A percentile compares a stretch with the other conserved stretches of the same genome.
Conservation (phyloP, 2,797 vertebrate genomes). For the Aulostomus chinensis region DNA sequence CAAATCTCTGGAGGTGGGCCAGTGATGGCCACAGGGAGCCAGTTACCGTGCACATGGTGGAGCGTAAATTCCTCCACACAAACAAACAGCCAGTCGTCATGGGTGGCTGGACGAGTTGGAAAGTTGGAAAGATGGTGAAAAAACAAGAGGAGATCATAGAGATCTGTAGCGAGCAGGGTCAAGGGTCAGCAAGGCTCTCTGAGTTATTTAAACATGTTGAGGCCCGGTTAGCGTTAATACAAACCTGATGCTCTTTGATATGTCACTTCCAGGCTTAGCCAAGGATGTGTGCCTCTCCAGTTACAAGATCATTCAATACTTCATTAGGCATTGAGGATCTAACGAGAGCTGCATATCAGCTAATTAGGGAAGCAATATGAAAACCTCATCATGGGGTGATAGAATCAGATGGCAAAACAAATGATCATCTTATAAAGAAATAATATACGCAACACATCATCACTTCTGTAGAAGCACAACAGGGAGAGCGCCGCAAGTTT, state of each 20-base stretch:
- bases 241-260: slow-evolving; percentile 25
- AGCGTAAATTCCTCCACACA: slow-evolving; percentile 65
- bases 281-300: slow-evolving; percentile 4
- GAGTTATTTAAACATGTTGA: slow-evolving; percentile 3
- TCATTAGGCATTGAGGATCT: slow-evolving; percentile 9
- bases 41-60: slow-evolving; percentile 39
- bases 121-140: slow-evolving; percentile 7
- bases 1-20: slow-evolving; percentile 45
- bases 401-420: background rate
- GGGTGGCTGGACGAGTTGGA: slow-evolving; percentile 40
- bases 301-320: slow-evolving; percentile 24
- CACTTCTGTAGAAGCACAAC: no score
- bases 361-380: background rate
- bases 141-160: slow-evolving; percentile 21
- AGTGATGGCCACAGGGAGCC: slow-evolving; percentile 41
- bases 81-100: slow-evolving; percentile 68
- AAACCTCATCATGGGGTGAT: background rate
- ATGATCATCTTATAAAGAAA: no score
- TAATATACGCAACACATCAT: no score
- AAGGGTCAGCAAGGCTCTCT: slow-evolving; percentile 25
- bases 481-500: no score
- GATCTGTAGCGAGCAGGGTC: slow-evolving; percentile 32
- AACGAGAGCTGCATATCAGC: slow-evolving; percentile 7
- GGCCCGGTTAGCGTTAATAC: slow-evolving; percentile 16
- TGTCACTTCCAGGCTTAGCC: slow-evolving; percentile 16